A percentile compares a stretch with the other conserved stretches of the same genome.
Conservation (phyloP, 2,797 vertebrate genomes). For the Macropodus opercularis region DNA sequence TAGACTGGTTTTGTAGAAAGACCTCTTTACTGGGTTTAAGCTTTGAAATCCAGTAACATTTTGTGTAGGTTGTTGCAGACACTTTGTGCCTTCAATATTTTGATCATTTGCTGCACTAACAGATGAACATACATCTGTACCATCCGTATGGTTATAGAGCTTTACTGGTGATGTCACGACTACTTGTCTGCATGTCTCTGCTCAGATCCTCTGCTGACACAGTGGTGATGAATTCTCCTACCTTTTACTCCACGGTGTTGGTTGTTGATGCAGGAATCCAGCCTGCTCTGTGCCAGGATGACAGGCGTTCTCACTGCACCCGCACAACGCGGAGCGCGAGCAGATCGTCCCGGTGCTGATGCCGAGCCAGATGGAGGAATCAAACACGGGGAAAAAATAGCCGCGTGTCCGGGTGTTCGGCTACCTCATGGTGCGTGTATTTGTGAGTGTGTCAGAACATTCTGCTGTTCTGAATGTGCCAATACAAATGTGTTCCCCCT, state of each 20-base stretch:
- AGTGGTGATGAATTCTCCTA: slow-evolving; percentile 32
- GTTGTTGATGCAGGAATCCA: slow-evolving; percentile 53
- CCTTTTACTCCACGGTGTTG: slow-evolving; percentile 40
- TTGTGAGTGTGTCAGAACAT: slow-evolving; percentile 49
- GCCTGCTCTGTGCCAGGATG: slow-evolving; percentile 44
- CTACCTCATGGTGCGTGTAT: slow-evolving; percentile 62
- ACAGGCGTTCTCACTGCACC: slow-evolving; percentile 57
- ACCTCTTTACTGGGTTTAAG: slow-evolving; percentile 2
- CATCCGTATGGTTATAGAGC: slow-evolving; percentile 9
- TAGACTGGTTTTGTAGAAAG: not conserved
- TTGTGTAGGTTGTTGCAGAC: not conserved
- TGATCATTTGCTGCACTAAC: too few species aligned
- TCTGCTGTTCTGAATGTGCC: slow-evolving; percentile 32
- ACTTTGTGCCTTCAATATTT: slow-evolving; percentile 1
- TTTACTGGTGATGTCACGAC: slow-evolving; percentile 13
- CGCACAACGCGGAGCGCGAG: slow-evolving; percentile 53
- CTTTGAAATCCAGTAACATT: not conserved
- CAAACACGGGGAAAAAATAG: slow-evolving; percentile 28
- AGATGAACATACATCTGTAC: not conserved
- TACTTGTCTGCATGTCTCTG: slow-evolving; percentile 22
- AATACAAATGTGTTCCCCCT: slow-evolving; percentile 26
- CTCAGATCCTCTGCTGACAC: too few species aligned
- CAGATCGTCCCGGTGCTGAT: slow-evolving; percentile 59
- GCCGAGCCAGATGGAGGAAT: slow-evolving; percentile 62
- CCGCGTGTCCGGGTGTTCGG: slow-evolving; percentile 41